These are phyloP conservation scores for Centrocercus urophasianus DNA, from an alignment of 2,113 vertebrate species.

Conservation along the genomic window DNA sequence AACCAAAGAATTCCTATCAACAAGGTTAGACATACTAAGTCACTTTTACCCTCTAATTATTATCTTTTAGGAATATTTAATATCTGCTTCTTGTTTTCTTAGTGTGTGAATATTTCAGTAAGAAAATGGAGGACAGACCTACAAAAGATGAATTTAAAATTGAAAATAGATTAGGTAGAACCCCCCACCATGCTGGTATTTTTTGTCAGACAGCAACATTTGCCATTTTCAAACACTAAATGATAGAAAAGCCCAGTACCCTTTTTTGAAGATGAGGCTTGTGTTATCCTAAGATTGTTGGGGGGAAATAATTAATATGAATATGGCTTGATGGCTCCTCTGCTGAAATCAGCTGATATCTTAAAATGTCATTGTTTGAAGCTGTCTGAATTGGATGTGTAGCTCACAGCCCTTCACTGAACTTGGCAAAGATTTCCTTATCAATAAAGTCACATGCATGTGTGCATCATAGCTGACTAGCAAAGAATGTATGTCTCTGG, in stretches of 20 bases:
- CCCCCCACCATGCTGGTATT: not conserved
- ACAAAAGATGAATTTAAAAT: not conserved
- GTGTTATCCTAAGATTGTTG: not conserved
- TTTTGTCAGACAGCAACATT: not conserved
- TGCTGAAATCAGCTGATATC: not conserved
- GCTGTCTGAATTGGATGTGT: not conserved
- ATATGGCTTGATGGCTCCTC: accelerated
- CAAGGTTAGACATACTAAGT: not conserved
- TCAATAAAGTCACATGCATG: not conserved
- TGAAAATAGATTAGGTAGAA: not conserved
- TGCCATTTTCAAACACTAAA: not conserved
- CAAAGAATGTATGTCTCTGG: not conserved
- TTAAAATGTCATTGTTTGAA: not conserved
- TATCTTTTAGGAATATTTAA: not conserved
- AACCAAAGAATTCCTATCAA: not conserved
- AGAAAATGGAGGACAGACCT: not conserved
- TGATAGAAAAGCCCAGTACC: accelerated
- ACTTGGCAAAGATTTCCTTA: not conserved
- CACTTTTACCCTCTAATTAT: not conserved
- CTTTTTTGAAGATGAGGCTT: not conserved
- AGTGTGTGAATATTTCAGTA: not conserved
- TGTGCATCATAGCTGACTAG: not conserved
- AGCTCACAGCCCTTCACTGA: not conserved
- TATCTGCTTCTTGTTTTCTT: not conserved
- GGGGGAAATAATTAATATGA: not conserved